Conservation (phyloP, 2,888 invertebrate species). For the Baccha elongata region DNA sequence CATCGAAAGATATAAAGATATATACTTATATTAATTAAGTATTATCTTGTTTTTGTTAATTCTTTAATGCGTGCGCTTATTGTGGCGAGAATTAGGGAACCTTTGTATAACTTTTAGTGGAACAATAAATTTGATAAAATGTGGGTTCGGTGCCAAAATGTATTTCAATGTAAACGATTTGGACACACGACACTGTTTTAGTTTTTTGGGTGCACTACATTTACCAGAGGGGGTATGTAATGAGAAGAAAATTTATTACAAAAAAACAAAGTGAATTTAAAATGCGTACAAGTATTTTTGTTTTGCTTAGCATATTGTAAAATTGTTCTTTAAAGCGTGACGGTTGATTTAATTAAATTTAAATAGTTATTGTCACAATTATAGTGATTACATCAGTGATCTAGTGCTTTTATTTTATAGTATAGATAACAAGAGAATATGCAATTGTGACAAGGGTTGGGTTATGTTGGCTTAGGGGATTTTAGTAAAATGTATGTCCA, state of each 20-base stretch:
- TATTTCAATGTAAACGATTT: constrained; percentile 37
- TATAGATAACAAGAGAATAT: background rate
- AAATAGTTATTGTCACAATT: constrained; percentile 26
- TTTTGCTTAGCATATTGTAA: constrained; percentile 36
- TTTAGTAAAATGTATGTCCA: too few relatives aligned
- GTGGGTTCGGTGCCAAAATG: constrained; percentile 58
- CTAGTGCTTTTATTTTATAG: background rate
- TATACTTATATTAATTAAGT: constrained; percentile 28
- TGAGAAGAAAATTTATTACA: constrained; percentile 14
- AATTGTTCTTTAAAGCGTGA: constrained; percentile 64
- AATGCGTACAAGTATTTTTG: constrained; percentile 12
- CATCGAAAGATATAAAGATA: constrained; percentile 32
- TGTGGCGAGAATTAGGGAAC: constrained; percentile 37
- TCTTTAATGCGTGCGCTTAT: constrained; percentile 45
- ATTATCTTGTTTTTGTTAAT: constrained; percentile 20
- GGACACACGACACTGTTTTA: constrained; percentile 63
- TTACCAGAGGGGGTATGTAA: constrained; percentile 24
- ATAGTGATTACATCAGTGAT: constrained; percentile 41
- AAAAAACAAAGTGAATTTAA: constrained; percentile 13
- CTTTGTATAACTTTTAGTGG: constrained; percentile 52
- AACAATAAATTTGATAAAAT: constrained; percentile 38
- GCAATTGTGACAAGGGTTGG: constrained; percentile 8
- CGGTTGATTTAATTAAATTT: constrained; percentile 65
- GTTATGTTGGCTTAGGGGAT: too few relatives aligned
- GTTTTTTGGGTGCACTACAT: constrained; percentile 42